A percentile compares a stretch with the other conserved stretches of the same genome.
phyloP scores from a whole-genome alignment of 2,797 vertebrate species.

The Caiman crocodilus region DNA sequence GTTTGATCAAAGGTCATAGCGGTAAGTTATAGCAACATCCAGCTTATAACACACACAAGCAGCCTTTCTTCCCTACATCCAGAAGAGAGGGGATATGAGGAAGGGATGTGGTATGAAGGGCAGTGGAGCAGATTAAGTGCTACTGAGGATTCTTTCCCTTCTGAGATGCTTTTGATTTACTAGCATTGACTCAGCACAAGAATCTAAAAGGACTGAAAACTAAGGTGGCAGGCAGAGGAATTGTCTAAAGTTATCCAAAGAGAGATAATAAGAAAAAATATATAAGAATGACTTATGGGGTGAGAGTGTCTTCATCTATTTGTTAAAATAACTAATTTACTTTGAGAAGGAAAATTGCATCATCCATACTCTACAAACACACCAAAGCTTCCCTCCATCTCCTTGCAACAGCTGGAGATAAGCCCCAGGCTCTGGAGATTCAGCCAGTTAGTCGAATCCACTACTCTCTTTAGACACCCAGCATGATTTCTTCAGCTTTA shows the following conservation, averaged over 20 bases:
- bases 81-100: background rate
- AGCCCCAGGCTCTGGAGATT: background rate
- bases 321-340: slow-evolving; percentile 4
- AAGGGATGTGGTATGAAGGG: background rate
- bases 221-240: background rate
- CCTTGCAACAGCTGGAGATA: slow-evolving; percentile 14
- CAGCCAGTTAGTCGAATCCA: slow-evolving; percentile 37
- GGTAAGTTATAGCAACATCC: slow-evolving; percentile 12
- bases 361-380: background rate
- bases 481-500: slow-evolving; percentile 40
- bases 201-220: slow-evolving; percentile 18
- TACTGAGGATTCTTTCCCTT: background rate
- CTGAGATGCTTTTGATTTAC: slow-evolving; percentile 28
- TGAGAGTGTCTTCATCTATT: background rate
- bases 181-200: background rate
- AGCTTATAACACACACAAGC: background rate
- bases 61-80: background rate
- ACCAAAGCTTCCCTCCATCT: background rate
- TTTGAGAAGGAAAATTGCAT: background rate
- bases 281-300: background rate
- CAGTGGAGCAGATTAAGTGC: background rate
- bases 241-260: background rate
- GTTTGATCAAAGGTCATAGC: background rate
- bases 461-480: slow-evolving; percentile 33
- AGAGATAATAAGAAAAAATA: background rate